Base-by-base conservation (phyloP, 2,113 vertebrate species). In the Plestiodon gilberti region DNA sequence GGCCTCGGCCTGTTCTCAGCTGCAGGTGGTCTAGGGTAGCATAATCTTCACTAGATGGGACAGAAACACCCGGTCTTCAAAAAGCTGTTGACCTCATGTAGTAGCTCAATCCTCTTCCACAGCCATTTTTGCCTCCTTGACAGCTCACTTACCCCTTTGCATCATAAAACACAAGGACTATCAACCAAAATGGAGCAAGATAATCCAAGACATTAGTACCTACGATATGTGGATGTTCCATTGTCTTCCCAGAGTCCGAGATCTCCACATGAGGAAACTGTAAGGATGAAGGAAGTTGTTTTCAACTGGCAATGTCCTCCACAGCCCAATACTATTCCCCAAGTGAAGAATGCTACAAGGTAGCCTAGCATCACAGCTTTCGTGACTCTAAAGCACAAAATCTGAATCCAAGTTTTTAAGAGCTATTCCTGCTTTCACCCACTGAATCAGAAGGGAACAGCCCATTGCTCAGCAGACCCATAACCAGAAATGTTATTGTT, bases 171-270 rank as follows among this genome's bases (percentile, higher is more conserved):
- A 57, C 20, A 30, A 22, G 20, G 38, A 70, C 71, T 86, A 43
- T 48, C 35, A 55, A 61, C 30, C 73, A 78, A 2, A 2, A 40
- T 20, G 52, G 78, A 33, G 20, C 9, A 61, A 48, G 7, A 20
- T 1, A 8, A 43, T 3, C 3, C 3, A 65, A 25, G 61, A 9
- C 20, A 38, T 64, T 33, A 3, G 2, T 97, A 98, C 97, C 98
- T 1, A 98, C 84, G 1, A 98, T 88, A 86, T 97, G 93, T 1
- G 96, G 95, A 20, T 90, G 89, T 1, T 91, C 84, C 22, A 95
- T 61, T 52, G 94, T 90, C 40, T 95, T 93, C 35, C 95, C 96
- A 0, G 89, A 93, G 1, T 95, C 96, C 22, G 90, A 94, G 0
- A 95, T 6, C 2, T 97, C 96, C 14, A 90, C 94, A 15, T 70